Conservation (phyloP, 2,113 vertebrate genomes). For the Nothobranchius kuhntae region DNA sequence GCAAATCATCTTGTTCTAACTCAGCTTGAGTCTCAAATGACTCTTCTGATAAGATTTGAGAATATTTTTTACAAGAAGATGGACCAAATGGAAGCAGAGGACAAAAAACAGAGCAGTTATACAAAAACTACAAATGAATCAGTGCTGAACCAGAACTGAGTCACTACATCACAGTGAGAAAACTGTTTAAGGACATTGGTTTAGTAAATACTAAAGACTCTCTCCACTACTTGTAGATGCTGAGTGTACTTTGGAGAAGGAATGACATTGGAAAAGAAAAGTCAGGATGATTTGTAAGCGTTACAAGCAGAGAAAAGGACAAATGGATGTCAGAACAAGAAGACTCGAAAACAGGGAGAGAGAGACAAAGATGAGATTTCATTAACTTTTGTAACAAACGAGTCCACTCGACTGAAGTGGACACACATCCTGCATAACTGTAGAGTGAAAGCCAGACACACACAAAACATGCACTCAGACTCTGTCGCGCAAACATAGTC, state of each 20-base stretch:
- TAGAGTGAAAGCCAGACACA: slow-evolving; percentile 37
- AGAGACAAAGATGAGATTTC: slow-evolving; percentile 25
- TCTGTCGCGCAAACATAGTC: slow-evolving; percentile 56
- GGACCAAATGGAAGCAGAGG: not conserved
- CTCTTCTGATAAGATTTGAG: not conserved
- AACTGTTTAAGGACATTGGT: slow-evolving; percentile 15
- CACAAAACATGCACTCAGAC: slow-evolving; percentile 46
- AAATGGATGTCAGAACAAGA: slow-evolving; percentile 46
- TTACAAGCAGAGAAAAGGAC: slow-evolving; percentile 51
- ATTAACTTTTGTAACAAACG: slow-evolving; percentile 38
- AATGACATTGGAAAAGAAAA: slow-evolving; percentile 49
- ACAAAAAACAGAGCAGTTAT: not conserved
- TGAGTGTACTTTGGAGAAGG: slow-evolving; percentile 18
- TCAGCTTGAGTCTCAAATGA: not conserved
- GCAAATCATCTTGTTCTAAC: not conserved
- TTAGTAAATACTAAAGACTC: slow-evolving; percentile 19
- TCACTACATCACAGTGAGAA: not conserved
- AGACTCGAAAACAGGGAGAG: slow-evolving; percentile 17
- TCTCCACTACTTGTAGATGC: slow-evolving; percentile 18
- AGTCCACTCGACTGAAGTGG: slow-evolving; percentile 38
- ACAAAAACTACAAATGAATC: too few species aligned
- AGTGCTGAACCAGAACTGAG: not conserved
- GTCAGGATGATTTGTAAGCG: slow-evolving; percentile 58
- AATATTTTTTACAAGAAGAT: not conserved
- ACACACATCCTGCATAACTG: slow-evolving; percentile 19